Conservation (phyloP, 2,888 invertebrate species). For the Macaria liturata region DNA sequence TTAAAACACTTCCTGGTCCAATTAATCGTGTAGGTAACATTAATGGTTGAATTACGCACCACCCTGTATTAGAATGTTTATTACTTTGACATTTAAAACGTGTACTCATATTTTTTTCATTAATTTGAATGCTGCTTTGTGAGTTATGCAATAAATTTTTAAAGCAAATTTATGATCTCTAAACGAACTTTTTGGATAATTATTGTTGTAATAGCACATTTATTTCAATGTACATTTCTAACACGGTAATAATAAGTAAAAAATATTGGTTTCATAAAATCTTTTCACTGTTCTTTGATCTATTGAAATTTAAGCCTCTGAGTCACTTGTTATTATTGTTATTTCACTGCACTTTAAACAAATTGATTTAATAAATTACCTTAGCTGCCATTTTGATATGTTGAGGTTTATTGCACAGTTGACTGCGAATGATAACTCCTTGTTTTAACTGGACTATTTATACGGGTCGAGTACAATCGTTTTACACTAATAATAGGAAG, state of each 20-base stretch:
- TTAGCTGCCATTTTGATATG: constrained; percentile 78
- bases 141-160: no score
- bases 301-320: no score
- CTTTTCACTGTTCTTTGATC: no score
- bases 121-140: no score
- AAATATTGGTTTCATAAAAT: no score
- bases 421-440: constrained; percentile 73
- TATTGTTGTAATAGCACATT: neutral
- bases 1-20: constrained; percentile 20
- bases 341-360: constrained; percentile 14
- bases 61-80: constrained; percentile 3
- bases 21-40: constrained; percentile 21
- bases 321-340: neutral
- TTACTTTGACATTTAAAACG: constrained; percentile 12
- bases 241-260: no score
- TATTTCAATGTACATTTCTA: neutral
- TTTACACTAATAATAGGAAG: constrained; percentile 73
- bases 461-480: constrained; percentile 61
- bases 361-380: constrained; percentile 48
- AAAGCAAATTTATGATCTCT: no score
- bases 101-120: no score
- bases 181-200: no score
- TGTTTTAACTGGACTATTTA: constrained; percentile 62
- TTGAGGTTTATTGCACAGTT: constrained; percentile 70
- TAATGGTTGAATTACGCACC: constrained; percentile 14